phyloP scores from a whole-genome alignment of 2,113 vertebrate genomes.

The Pontoporia blainvillei region DNA sequence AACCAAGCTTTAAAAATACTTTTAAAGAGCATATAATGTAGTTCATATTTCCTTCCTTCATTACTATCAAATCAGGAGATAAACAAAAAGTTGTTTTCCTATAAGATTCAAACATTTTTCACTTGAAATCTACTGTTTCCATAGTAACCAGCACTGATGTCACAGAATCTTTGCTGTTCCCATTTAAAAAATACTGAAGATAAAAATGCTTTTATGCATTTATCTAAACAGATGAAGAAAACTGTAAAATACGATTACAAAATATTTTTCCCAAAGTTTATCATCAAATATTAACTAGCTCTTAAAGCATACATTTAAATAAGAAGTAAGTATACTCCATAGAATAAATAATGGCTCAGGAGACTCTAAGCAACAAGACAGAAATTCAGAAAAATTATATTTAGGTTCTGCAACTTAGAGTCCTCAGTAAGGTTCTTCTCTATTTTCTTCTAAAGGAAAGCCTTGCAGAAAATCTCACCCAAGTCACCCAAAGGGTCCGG shows the following conservation, averaged over 20 bases:
- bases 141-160: constrained; percentile 56
- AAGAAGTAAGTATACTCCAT: too few species aligned
- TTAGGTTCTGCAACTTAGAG: background rate
- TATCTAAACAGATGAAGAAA: constrained; percentile 21
- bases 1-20: background rate
- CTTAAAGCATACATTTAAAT: constrained; percentile 26
- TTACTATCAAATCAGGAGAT: constrained; percentile 33
- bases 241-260: constrained; percentile 42
- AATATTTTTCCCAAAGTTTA: constrained; percentile 8
- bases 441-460: background rate
- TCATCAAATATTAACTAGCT: constrained; percentile 17
- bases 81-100: constrained; percentile 41
- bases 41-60: background rate
- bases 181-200: constrained; percentile 47
- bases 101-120: constrained; percentile 49
- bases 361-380: background rate
- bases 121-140: constrained; percentile 57
- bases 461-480: constrained; percentile 22
- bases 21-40: background rate
- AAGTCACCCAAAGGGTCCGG: background rate
- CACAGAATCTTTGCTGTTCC: constrained; percentile 48
- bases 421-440: background rate
- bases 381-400: constrained; percentile 26
- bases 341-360: background rate
- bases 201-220: constrained; percentile 43